Base-by-base conservation (phyloP, 2,888 invertebrate genomes). In the Eulithis testata region DNA sequence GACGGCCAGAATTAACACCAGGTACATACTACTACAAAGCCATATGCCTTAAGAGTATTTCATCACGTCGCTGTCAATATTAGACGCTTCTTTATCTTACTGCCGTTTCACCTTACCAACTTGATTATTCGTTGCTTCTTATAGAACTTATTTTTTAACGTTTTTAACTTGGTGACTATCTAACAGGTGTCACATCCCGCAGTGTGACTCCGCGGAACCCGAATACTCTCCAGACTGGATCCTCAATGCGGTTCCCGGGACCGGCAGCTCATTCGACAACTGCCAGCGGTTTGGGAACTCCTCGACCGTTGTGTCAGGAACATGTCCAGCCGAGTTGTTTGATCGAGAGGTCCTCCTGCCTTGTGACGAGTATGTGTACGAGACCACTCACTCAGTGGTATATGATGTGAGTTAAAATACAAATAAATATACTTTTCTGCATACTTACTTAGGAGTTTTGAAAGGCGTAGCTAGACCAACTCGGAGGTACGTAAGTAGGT, bases 271-370 rank as follows among this genome's bases (percentile, higher is more conserved):
- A 1, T 80, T 89, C 67, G 91, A 94, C 62, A 88, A 88, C 65
- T 94, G 95, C 73, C 80, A 85, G 59, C 89, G 94, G 1, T 94
- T 80, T 69, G 81, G 73, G 21, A 80, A 77, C 68, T 52, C 50
- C 2, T 69, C 76, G 4, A 40, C 59, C 7, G 54, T 63, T 0
- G 60, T 43, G n/a, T 36, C 54, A 4, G 70, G 58, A 21, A 68
- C 66, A n/a, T 91, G 91, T 55, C 86, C 90, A 0, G 83, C 84
- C 0, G 64, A 68, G 0, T 80, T 85, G 62, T 91, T 91, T 66
- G 76, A 91, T 68, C 71, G 65, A 2, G 45, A 68, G 55, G 66
- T 36, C 0, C 55, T 76, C 3, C 68, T 80, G 6, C 61, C 70
- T 0, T 91, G 91, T 63, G 81, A 87, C 0, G 71, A 76, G 6